Evolutionary conservation across 2,888 invertebrate genomes (phyloP).

Genomic region (Xestia sexstrigata): DNA sequence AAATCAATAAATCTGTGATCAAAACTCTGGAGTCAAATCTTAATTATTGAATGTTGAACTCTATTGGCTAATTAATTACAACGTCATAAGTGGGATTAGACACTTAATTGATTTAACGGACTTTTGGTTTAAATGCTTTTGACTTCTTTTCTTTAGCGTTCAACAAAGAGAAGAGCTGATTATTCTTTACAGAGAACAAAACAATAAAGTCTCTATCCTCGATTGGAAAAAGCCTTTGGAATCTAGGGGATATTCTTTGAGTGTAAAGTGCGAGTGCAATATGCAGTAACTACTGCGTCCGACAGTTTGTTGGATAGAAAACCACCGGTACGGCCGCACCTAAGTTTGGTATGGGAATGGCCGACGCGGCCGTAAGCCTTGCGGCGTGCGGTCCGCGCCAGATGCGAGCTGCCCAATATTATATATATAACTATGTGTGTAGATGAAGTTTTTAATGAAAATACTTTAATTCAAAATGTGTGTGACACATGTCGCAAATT

Average conservation of each 20-base stretch:
- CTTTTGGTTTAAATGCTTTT: neutral
- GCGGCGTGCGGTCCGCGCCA: conserved; percentile 49
- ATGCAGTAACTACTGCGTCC: conserved; percentile 69
- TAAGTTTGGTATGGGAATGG: conserved; percentile 47
- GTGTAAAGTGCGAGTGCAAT: conserved; percentile 62
- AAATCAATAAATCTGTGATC: conserved; percentile 9
- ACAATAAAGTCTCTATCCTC: neutral
- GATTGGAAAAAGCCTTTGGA: conserved; percentile 19
- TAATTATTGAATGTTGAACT: conserved; percentile 16
- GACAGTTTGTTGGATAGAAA: conserved; percentile 66
- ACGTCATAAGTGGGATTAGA: neutral
- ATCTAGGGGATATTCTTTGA: conserved; percentile 26
- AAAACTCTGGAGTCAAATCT: conserved; percentile 1
- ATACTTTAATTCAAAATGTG: conserved; percentile 1
- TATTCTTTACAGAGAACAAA: neutral
- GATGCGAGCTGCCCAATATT: conserved; percentile 46
- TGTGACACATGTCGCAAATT: neutral
- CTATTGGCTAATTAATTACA: conserved; percentile 28
- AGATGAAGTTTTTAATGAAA: conserved; percentile 19
- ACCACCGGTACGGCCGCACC: conserved; percentile 41
- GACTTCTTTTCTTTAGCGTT: neutral
- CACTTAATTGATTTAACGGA: neutral
- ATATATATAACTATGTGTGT: conserved; percentile 15
- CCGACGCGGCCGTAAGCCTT: conserved; percentile 23
- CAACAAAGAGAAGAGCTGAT: neutral